These are phyloP conservation scores for Apamea monoglypha DNA, from an alignment of 2,888 invertebrate species.

Conservation along the genomic window DNA sequence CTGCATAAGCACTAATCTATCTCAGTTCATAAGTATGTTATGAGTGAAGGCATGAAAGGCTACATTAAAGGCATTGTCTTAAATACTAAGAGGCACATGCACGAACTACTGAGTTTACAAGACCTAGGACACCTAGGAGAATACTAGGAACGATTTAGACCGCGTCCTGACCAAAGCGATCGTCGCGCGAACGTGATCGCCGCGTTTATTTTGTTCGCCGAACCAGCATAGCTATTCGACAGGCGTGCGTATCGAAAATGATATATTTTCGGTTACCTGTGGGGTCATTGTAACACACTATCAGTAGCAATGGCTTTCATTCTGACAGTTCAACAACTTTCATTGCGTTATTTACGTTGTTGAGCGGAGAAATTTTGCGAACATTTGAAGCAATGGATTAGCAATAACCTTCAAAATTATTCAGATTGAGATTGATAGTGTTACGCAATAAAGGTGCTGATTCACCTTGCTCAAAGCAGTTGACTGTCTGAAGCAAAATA, in stretches of 20 bases:
- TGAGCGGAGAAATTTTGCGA: too few relatives aligned
- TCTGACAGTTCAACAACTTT: too few relatives aligned
- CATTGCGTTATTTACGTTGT: too few relatives aligned
- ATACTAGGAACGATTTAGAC: constrained; percentile 24
- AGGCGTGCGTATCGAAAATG: not conserved
- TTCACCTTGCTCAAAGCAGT: too few relatives aligned
- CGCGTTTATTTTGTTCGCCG: not conserved
- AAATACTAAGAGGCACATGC: constrained; percentile 48
- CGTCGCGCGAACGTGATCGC: not conserved
- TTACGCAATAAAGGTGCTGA: too few relatives aligned
- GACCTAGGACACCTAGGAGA: constrained; percentile 17
- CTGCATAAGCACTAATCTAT: constrained; percentile 35
- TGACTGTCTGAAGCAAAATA: too few relatives aligned
- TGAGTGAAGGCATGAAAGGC: constrained; percentile 37
- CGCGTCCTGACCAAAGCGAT: not conserved
- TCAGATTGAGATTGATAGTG: too few relatives aligned
- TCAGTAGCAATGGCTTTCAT: too few relatives aligned
- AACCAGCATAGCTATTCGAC: not conserved
- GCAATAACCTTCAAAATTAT: too few relatives aligned
- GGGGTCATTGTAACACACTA: too few relatives aligned
- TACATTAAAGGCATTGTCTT: constrained; percentile 44
- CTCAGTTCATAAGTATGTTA: constrained; percentile 37
- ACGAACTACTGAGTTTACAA: constrained; percentile 43
- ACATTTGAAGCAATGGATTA: too few relatives aligned
- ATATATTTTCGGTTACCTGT: not conserved